Evolutionary conservation across 2,797 vertebrate genomes (phyloP).

Genomic region (Oryzias sinensis): DNA sequence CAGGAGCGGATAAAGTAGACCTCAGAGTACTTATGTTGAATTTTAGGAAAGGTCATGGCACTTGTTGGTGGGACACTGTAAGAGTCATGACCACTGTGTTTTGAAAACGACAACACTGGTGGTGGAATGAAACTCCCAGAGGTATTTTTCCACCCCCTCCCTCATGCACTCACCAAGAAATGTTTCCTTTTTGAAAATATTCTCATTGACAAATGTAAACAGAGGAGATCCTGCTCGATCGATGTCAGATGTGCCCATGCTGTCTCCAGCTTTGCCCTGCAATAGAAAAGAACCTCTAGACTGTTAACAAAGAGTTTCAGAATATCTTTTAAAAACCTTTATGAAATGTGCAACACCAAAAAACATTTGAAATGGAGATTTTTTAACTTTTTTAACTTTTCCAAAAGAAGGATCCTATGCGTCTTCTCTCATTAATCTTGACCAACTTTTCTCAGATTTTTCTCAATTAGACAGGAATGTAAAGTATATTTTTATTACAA

Average conservation of each 20-base stretch:
- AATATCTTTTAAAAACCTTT: slow-evolving; percentile 1
- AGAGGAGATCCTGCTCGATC: slow-evolving; percentile 73
- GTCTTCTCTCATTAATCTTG: background rate
- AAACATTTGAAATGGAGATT: background rate
- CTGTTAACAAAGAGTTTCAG: background rate
- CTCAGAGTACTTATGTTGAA: slow-evolving; percentile 13
- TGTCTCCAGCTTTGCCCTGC: slow-evolving; percentile 75
- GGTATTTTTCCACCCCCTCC: background rate
- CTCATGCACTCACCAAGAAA: slow-evolving; percentile 70
- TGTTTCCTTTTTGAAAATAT: slow-evolving; percentile 83
- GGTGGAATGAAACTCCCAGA: background rate
- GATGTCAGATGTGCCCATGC: slow-evolving; percentile 52
- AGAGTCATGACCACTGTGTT: background rate
- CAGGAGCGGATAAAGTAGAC: slow-evolving; percentile 14
- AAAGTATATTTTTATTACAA: no score
- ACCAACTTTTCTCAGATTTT: background rate
- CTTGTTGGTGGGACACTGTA: background rate
- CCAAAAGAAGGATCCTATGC: background rate
- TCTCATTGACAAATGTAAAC: slow-evolving; percentile 80
- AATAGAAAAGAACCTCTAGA: slow-evolving; percentile 3
- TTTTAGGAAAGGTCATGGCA: slow-evolving; percentile 1
- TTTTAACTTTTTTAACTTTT: background rate
- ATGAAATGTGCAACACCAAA: no score
- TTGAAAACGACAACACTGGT: background rate
- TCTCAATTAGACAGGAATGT: no score